Percentiles rank a stretch among this genome's conserved stretches.
Conservation (phyloP, 2,797 vertebrate genomes). For the Eremophila alpestris region DNA sequence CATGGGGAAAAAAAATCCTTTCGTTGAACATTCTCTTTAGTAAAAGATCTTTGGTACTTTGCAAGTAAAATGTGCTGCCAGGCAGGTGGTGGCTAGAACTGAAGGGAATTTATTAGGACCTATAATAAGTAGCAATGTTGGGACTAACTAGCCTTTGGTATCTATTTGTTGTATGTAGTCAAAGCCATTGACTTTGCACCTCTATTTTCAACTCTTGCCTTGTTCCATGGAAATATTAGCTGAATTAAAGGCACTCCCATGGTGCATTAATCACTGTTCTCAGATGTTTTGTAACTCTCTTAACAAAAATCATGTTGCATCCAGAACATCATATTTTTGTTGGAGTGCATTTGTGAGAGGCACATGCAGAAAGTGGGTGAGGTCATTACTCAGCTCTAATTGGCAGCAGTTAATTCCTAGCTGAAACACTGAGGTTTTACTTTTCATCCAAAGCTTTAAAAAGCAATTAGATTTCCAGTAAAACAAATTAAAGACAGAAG, state of each 20-base stretch:
- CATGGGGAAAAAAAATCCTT: neutral
- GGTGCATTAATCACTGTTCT: neutral
- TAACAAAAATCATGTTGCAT: neutral
- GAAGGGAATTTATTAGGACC: neutral
- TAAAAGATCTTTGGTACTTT: neutral
- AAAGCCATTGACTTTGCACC: neutral
- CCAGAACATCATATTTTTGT: neutral
- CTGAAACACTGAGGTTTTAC: neutral
- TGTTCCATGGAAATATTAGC: neutral
- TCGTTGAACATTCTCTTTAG: neutral
- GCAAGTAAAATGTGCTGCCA: neutral
- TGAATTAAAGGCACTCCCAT: neutral
- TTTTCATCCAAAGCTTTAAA: neutral
- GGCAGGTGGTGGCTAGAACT: neutral
- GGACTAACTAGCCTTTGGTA: neutral
- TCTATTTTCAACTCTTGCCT: neutral
- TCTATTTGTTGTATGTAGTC: rapidly evolving
- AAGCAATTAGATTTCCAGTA: neutral
- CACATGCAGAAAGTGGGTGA: neutral
- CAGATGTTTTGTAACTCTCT: neutral
- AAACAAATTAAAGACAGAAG: neutral
- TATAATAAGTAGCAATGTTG: neutral
- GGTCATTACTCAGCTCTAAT: neutral
- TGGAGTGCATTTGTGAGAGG: neutral
- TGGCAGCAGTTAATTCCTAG: neutral